Evolutionary conservation across 2,797 vertebrate genomes (phyloP).

Genomic region (Lepidocolaptes lacrymiger): DNA sequence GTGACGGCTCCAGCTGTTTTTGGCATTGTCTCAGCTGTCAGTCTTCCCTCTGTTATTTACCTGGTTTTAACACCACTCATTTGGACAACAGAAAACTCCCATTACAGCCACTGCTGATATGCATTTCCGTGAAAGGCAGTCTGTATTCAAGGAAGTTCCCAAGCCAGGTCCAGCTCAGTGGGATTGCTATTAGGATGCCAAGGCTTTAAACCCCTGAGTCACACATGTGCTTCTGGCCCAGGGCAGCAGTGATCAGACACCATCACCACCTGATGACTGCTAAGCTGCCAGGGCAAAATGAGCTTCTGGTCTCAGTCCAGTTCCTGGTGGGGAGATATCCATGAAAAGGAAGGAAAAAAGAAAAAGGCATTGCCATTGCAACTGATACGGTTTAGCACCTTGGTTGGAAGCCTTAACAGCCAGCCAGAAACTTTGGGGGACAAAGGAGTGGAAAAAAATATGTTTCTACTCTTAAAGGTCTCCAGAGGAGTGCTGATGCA

Average conservation of each 20-base stretch:
- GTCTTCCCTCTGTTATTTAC: neutral
- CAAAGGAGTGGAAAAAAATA: neutral
- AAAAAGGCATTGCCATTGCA: neutral
- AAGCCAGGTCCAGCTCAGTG: neutral
- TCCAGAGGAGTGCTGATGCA: neutral
- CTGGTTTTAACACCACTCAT: neutral
- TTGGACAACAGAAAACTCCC: neutral
- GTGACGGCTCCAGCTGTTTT: neutral
- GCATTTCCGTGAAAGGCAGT: neutral
- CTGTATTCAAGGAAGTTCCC: neutral
- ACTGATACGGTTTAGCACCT: constrained; percentile 52
- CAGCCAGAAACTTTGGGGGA: neutral
- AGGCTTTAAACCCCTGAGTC: neutral
- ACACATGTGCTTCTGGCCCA: neutral
- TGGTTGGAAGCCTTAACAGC: constrained; percentile 40
- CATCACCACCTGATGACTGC: neutral
- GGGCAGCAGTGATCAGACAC: neutral
- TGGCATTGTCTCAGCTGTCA: neutral
- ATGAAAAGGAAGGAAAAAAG: neutral
- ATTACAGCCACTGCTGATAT: neutral
- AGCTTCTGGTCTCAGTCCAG: constrained; percentile 40
- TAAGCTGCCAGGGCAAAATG: constrained; percentile 16
- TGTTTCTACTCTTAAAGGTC: neutral
- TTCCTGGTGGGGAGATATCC: constrained; percentile 18
- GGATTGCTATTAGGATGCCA: neutral